phyloP scores from a whole-genome alignment of 2,888 invertebrate genomes.

The Enchytraeus crypticus region DNA sequence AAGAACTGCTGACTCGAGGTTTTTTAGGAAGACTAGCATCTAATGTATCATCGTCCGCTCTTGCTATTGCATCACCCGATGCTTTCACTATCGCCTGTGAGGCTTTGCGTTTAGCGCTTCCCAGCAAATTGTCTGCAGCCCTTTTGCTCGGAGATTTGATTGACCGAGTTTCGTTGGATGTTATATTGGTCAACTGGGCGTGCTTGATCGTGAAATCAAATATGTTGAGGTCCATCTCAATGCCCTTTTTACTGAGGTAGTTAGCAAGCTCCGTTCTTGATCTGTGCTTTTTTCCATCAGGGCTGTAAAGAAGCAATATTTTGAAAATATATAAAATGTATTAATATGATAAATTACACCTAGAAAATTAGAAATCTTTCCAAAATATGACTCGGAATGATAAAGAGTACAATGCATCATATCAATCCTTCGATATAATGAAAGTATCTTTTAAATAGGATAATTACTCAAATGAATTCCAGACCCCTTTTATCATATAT shows the following conservation, averaged over 20 bases:
- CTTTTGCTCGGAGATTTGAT: not conserved
- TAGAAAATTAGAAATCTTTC: not conserved
- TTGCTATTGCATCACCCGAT: too few species aligned
- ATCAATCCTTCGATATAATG: not conserved
- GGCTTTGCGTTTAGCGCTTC: too few species aligned
- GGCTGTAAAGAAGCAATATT: not conserved
- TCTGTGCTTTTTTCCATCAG: slow-evolving; percentile 3
- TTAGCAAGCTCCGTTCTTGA: not conserved
- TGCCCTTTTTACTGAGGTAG: not conserved
- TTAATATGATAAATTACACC: not conserved
- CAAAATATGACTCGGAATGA: not conserved
- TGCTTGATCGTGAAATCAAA: slow-evolving; percentile 2
- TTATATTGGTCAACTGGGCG: too few species aligned
- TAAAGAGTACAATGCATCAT: not conserved
- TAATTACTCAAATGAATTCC: too few species aligned
- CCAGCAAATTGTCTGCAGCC: not conserved
- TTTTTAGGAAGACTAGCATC: too few species aligned
- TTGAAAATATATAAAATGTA: not conserved
- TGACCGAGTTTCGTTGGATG: too few species aligned
- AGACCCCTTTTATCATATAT: too few species aligned
- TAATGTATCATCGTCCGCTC: too few species aligned
- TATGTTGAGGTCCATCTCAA: not conserved
- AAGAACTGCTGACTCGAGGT: too few species aligned
- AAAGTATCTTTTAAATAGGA: not conserved
- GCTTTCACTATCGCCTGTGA: too few species aligned